phyloP scores from a whole-genome alignment of 1,140 invertebrate genomes.

The Paracyclopina nana region DNA sequence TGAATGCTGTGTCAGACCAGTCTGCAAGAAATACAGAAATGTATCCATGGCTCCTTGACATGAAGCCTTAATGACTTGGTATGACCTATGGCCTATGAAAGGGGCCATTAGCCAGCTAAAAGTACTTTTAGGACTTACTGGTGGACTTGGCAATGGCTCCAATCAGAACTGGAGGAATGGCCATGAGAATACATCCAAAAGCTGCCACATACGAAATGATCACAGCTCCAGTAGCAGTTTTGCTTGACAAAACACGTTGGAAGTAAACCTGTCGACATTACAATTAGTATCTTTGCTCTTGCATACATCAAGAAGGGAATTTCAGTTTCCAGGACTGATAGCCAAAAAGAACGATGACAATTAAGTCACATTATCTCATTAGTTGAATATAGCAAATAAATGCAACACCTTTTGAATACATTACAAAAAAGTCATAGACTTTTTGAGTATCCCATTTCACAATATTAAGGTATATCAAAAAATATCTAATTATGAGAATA shows the following conservation, averaged over 20 bases:
- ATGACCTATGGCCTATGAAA: background rate
- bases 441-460: no score
- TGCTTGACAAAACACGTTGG: slow-evolving; percentile 55
- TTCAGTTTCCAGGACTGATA: no score
- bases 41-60: no score
- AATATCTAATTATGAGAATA: no score
- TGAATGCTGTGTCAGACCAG: slow-evolving; percentile 76
- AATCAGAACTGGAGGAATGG: slow-evolving; percentile 48
- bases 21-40: no score
- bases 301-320: background rate
- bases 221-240: slow-evolving; percentile 43
- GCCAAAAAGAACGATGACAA: no score
- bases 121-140: slow-evolving; percentile 13
- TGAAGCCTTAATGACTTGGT: background rate
- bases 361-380: no score
- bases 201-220: slow-evolving; percentile 49
- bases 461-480: no score
- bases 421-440: no score
- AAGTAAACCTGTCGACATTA: slow-evolving; percentile 45
- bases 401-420: no score
- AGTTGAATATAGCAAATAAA: no score
- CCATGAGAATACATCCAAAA: slow-evolving; percentile 48
- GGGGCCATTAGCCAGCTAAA: background rate
- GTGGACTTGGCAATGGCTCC: slow-evolving; percentile 40
- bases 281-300: background rate